Conservation (phyloP, 1,140 invertebrate genomes). For the Platyscapa corneri region DNA sequence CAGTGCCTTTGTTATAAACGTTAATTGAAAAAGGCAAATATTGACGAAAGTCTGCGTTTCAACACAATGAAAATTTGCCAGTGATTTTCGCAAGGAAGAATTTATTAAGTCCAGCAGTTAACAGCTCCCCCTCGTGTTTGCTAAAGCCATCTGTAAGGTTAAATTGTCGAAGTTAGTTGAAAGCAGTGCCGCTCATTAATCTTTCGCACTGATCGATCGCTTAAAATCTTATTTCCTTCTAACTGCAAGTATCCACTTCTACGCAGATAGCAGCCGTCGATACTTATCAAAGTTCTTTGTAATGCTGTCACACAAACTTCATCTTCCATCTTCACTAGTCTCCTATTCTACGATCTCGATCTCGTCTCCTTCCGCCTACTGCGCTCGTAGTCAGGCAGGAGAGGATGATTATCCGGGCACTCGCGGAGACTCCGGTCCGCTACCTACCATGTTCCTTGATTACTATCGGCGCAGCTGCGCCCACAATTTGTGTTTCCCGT, state of each 20-base stretch:
- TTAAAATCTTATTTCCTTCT: constrained; percentile 13
- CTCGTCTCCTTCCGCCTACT: constrained; percentile 37
- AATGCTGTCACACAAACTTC: constrained; percentile 37
- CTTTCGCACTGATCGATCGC: constrained; percentile 40
- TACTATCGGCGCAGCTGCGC: constrained; percentile 72
- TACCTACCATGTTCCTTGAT: constrained; percentile 68
- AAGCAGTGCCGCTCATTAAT: constrained; percentile 20
- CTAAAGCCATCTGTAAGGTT: not conserved
- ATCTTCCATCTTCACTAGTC: constrained; percentile 6
- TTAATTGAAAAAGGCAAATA: too few species aligned
- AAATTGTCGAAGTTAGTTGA: constrained; percentile 23
- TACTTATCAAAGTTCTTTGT: constrained; percentile 48
- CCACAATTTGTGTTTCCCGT: constrained; percentile 73
- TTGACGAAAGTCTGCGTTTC: too few species aligned
- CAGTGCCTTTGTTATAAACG: too few species aligned
- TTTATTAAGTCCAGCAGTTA: too few species aligned
- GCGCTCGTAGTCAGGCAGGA: not conserved
- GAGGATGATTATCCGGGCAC: constrained; percentile 68
- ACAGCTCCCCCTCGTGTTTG: not conserved
- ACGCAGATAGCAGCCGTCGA: constrained; percentile 22
- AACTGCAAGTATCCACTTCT: not conserved
- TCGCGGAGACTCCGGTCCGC: constrained; percentile 24
- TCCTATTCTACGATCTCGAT: constrained; percentile 2
- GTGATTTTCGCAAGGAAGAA: not conserved
- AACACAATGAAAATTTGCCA: too few species aligned